These are phyloP conservation scores for Cataglyphis rosenhaueri DNA, from an alignment of 2,888 invertebrate genomes.

Conservation along the genomic window DNA sequence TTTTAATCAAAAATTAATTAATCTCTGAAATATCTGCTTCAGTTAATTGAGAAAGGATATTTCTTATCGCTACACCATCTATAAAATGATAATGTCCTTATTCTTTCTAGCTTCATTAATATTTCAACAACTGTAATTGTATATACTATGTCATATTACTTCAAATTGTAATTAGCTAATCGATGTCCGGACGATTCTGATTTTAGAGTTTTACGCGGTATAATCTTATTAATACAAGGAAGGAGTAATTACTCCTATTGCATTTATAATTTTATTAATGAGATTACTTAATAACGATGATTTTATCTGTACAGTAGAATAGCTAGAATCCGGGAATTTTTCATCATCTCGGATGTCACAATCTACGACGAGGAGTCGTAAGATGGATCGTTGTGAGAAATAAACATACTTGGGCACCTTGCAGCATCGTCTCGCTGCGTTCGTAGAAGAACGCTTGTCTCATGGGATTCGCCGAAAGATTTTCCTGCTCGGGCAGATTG, in stretches of 20 bases:
- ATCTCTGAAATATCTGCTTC: not conserved
- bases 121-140: not conserved
- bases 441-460: conserved; percentile 84
- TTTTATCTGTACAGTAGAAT: not conserved
- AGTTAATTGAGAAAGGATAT: not conserved
- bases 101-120: not conserved
- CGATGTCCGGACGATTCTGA: conserved; percentile 3
- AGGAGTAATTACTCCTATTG: conserved; percentile 27
- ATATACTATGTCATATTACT: not conserved
- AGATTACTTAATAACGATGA: conserved; percentile 30
- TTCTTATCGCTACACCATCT: not conserved
- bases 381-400: conserved; percentile 46
- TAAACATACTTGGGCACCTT: conserved; percentile 80
- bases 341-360: conserved; percentile 9
- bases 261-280: conserved; percentile 17
- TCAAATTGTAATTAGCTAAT: conserved; percentile 8
- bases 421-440: conserved; percentile 83
- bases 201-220: not conserved
- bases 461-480: conserved; percentile 86
- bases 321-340: conserved; percentile 1
- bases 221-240: conserved; percentile 6
- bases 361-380: conserved; percentile 11
- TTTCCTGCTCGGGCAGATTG: conserved; percentile 87
- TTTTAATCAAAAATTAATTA: not conserved
- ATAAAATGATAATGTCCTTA: not conserved